phyloP scores from a whole-genome alignment of 2,113 vertebrate genomes.

The Pelecanoides urinatrix region DNA sequence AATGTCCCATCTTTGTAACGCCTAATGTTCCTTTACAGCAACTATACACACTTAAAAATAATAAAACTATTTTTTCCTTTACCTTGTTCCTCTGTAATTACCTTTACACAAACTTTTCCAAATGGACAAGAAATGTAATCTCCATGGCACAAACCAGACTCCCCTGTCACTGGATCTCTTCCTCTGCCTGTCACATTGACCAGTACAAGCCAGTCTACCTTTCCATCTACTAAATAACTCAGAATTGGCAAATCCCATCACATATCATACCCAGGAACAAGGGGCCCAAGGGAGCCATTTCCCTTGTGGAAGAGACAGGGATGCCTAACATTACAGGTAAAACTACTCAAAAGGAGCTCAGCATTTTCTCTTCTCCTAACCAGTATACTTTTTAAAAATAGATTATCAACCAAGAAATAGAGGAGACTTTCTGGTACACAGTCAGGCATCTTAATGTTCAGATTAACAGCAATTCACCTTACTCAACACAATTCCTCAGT shows the following conservation, averaged over 20 bases:
- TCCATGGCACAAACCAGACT: background rate
- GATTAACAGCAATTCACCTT: background rate
- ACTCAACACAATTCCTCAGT: background rate
- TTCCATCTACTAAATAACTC: background rate
- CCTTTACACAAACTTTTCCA: background rate
- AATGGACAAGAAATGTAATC: background rate
- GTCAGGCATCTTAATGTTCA: background rate
- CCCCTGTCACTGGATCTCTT: background rate
- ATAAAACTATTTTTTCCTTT: background rate
- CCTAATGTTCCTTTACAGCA: background rate
- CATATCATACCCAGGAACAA: background rate
- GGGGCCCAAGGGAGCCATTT: background rate
- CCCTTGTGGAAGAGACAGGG: background rate
- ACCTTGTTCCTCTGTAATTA: background rate
- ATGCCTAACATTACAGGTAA: background rate
- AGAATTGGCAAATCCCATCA: background rate
- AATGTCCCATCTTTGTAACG: background rate
- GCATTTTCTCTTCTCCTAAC: background rate
- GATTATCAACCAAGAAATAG: background rate
- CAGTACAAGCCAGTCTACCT: background rate
- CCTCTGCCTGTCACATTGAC: fast-evolving
- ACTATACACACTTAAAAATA: background rate
- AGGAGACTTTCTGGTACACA: background rate
- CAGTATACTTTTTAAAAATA: background rate
- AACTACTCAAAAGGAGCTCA: background rate